These are phyloP conservation scores for Coranthus polyacanthus DNA, from an alignment of 2,797 vertebrate genomes.

Conservation along the genomic window DNA sequence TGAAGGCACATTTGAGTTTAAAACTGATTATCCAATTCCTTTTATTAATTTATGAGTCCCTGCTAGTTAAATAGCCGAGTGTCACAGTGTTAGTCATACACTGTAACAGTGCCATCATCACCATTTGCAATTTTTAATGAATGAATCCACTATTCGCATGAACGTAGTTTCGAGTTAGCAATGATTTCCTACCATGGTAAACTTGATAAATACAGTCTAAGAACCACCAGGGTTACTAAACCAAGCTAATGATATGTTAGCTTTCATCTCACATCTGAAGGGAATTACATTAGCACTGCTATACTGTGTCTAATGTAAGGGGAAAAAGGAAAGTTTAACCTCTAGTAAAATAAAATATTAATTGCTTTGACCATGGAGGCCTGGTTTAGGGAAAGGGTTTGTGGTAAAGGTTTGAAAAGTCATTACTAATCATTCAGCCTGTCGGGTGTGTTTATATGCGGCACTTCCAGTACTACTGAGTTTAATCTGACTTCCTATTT, in stretches of 20 bases:
- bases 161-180: neutral
- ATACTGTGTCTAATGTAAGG: constrained; percentile 23
- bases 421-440: constrained; percentile 75
- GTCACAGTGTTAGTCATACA: too few species aligned
- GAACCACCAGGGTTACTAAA: constrained; percentile 21
- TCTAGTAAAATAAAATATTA: constrained; percentile 60
- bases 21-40: too few species aligned
- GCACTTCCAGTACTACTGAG: constrained; percentile 74
- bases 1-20: too few species aligned
- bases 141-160: too few species aligned
- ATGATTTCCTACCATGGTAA: constrained; percentile 2
- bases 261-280: constrained; percentile 26
- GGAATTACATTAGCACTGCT: constrained; percentile 20
- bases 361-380: constrained; percentile 61
- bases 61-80: too few species aligned
- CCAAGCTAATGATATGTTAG: neutral
- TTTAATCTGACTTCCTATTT: constrained; percentile 80
- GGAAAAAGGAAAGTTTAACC: constrained; percentile 34
- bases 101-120: too few species aligned
- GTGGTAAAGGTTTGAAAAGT: constrained; percentile 73
- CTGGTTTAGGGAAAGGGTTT: constrained; percentile 48
- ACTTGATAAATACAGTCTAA: constrained; percentile 6
- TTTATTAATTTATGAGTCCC: too few species aligned
- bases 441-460: constrained; percentile 73
- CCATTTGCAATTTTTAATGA: too few species aligned